A percentile compares a stretch with the other conserved stretches of the same genome.
These are phyloP conservation scores for Arothron firmamentum DNA, from an alignment of 2,113 vertebrate genomes.

Conservation along the genomic window DNA sequence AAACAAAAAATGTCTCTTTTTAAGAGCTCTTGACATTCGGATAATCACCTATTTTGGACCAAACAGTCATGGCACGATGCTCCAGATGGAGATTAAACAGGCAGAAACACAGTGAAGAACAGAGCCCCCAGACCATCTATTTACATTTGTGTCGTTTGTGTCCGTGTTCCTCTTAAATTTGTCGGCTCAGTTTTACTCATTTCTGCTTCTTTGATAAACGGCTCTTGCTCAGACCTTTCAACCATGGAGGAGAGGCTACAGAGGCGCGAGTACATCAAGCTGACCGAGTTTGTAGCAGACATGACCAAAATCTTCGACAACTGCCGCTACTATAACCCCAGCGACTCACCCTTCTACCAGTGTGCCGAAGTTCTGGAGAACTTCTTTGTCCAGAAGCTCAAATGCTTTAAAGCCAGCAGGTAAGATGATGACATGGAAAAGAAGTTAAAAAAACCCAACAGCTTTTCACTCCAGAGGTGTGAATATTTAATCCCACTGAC, in stretches of 20 bases:
- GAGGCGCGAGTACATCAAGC: conserved; percentile 92
- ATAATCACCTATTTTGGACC: conserved; percentile 7
- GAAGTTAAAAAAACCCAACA: neutral
- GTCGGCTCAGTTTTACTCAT: too few species aligned
- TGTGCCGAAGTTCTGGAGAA: conserved; percentile 97
- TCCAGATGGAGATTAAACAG: too few species aligned
- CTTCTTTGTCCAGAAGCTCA: conserved; percentile 99
- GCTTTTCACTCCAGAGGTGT: neutral
- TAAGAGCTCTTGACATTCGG: neutral
- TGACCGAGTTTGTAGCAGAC: conserved; percentile 98
- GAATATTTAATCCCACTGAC: neutral
- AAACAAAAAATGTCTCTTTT: conserved; percentile 14
- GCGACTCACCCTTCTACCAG: conserved; percentile 97
- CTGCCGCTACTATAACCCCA: conserved; percentile 99
- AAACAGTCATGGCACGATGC: too few species aligned
- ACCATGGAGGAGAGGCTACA: conserved; percentile 96
- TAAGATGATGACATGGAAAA: conserved; percentile 62
- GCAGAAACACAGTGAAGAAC: too few species aligned
- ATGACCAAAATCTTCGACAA: conserved; percentile 99
- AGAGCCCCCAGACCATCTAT: too few species aligned
- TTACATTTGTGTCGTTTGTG: too few species aligned
- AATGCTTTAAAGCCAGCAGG: conserved; percentile 99
- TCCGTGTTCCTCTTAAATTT: too few species aligned
- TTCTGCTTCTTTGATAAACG: too few species aligned
- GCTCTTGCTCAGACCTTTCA: conserved; percentile 81